Evolutionary conservation across 2,113 vertebrate species (phyloP).

Genomic region (Atractosteus spatula): DNA sequence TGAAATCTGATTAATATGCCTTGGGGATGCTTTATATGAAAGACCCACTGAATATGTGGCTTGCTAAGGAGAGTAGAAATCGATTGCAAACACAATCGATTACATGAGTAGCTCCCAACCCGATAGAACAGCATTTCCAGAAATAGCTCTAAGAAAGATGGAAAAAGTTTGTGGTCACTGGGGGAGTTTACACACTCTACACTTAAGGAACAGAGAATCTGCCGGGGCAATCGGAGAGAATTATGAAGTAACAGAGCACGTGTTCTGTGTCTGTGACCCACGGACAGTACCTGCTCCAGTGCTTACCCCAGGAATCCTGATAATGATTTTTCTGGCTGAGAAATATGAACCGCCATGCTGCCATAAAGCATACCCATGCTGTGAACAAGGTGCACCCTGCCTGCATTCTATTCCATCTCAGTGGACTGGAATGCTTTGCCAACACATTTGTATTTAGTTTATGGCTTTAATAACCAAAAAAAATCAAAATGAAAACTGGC

Average conservation of each 20-base stretch:
- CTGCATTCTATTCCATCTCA: conserved; percentile 24
- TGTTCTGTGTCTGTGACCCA: background rate
- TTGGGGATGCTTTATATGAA: conserved; percentile 59
- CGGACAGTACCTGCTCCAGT: background rate
- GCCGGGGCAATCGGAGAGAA: background rate
- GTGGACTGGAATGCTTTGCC: background rate
- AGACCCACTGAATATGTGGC: conserved; percentile 59
- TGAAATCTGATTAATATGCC: conserved; percentile 67
- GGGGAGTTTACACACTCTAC: background rate
- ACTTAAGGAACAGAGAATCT: background rate
- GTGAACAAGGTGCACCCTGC: conserved; percentile 20
- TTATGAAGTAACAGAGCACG: background rate
- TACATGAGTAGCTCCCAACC: conserved; percentile 48
- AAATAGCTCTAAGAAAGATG: too few species aligned
- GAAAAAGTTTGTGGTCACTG: background rate
- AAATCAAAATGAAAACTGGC: conserved; percentile 48
- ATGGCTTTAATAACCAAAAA: conserved; percentile 53
- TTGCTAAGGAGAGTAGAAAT: conserved; percentile 64
- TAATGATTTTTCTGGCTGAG: background rate
- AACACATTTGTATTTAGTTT: conserved; percentile 39
- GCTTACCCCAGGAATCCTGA: background rate
- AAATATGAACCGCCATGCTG: background rate
- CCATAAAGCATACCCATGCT: conserved; percentile 9
- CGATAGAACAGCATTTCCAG: conserved; percentile 14
- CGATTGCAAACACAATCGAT: conserved; percentile 47